phyloP scores from a whole-genome alignment of 2,113 vertebrate species.

The Forbesichthys papilliferus region DNA sequence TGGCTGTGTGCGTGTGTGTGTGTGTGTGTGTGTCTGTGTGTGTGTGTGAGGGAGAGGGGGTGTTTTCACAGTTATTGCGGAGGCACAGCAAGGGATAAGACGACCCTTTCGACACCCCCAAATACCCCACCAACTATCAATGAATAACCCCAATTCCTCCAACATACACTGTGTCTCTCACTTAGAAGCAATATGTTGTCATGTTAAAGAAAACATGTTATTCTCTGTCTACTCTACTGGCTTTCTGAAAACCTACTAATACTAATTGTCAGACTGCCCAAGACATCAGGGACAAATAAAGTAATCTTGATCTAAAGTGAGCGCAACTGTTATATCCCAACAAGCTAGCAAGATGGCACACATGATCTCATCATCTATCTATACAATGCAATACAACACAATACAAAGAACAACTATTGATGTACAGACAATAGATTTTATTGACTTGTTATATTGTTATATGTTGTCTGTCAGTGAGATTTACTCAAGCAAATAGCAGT shows the following conservation, averaged over 20 bases:
- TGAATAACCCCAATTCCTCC: conserved; percentile 45
- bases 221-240: background rate
- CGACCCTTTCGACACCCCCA: conserved; percentile 32
- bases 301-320: no score
- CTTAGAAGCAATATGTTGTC: conserved; percentile 6
- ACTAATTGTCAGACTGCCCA: no score
- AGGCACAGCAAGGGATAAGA: conserved; percentile 42
- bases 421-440: no score
- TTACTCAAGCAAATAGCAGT: conserved; percentile 2
- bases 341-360: no score
- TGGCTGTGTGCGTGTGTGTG: conserved; percentile 33
- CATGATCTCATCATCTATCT: no score
- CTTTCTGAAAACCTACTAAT: no score
- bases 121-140: conserved; percentile 49
- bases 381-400: no score
- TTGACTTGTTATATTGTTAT: no score
- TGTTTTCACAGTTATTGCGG: conserved; percentile 9
- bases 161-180: conserved; percentile 21
- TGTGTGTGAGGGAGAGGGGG: background rate
- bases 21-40: conserved; percentile 34
- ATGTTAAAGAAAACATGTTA: background rate
- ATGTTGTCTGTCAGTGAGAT: no score
- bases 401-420: no score
- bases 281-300: no score
- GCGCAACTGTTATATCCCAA: no score